A percentile compares a stretch with the other conserved stretches of the same genome.
Evolutionary conservation across 2,113 vertebrate genomes (phyloP).

Genomic region (Hylia prasina): DNA sequence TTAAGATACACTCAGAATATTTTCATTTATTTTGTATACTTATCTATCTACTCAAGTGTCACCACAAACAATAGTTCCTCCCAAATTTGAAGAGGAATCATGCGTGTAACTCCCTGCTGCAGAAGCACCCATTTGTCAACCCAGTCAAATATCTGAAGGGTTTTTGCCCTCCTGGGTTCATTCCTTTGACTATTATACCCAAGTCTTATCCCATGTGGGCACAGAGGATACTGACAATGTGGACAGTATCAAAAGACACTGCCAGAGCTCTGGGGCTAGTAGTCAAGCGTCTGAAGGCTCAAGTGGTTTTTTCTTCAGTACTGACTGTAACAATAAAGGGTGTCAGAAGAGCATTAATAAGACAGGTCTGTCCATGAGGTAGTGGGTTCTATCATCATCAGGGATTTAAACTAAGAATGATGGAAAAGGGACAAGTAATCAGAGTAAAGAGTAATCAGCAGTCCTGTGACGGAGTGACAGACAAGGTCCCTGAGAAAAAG

Average conservation of each 20-base stretch:
- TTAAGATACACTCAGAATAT: not conserved
- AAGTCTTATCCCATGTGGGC: not conserved
- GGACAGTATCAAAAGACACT: not conserved
- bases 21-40: not conserved
- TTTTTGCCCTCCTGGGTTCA: not conserved
- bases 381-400: not conserved
- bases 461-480: not conserved
- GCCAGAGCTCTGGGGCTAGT: not conserved
- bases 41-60: not conserved
- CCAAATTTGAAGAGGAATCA: not conserved
- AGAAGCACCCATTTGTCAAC: not conserved
- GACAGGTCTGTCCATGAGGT: not conserved
- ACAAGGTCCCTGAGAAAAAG: not conserved
- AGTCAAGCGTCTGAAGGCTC: not conserved
- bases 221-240: not conserved
- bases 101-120: not conserved
- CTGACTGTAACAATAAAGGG: not conserved
- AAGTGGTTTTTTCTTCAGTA: not conserved
- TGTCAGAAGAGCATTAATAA: not conserved
- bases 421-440: not conserved
- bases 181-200: not conserved
- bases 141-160: not conserved
- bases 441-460: not conserved
- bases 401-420: not conserved
- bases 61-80: not conserved